Evolutionary conservation across 2,888 invertebrate species (phyloP).

Genomic region (Nemoura dubitans): DNA sequence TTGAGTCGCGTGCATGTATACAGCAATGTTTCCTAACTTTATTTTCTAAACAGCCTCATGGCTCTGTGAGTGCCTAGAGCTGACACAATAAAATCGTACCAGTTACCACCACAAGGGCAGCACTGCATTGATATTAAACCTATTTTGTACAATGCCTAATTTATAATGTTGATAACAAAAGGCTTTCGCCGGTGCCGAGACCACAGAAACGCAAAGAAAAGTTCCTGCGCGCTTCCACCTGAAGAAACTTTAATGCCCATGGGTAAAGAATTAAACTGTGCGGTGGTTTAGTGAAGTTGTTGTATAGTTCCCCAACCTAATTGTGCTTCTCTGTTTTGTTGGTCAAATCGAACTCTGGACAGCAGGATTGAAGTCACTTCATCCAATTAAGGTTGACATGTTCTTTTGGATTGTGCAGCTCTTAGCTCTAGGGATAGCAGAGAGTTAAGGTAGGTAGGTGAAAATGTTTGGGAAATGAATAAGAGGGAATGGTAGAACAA

Average conservation of each 20-base stretch:
- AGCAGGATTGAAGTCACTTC: neutral
- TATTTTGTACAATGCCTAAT: neutral
- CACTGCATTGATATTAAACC: neutral
- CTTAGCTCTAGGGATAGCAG: neutral
- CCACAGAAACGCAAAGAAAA: neutral
- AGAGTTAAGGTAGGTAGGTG: neutral
- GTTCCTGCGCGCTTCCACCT: neutral
- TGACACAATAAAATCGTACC: neutral
- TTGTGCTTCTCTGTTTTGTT: neutral
- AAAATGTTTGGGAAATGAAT: neutral
- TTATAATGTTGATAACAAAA: too few relatives aligned
- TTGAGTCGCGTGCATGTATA: too few relatives aligned
- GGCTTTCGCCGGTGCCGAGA: too few relatives aligned
- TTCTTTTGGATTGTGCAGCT: neutral
- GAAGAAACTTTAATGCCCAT: neutral
- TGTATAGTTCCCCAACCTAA: slow-evolving; percentile 12
- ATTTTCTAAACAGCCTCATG: neutral
- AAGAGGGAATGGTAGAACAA: neutral
- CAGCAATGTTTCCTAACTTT: too few relatives aligned
- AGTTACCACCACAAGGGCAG: neutral
- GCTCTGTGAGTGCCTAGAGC: neutral
- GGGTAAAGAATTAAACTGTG: neutral
- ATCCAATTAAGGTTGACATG: neutral
- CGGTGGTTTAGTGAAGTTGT: neutral
- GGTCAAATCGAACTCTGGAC: neutral